phyloP scores from a whole-genome alignment of 1,140 invertebrate genomes.

The Brachionus manjavacas region DNA sequence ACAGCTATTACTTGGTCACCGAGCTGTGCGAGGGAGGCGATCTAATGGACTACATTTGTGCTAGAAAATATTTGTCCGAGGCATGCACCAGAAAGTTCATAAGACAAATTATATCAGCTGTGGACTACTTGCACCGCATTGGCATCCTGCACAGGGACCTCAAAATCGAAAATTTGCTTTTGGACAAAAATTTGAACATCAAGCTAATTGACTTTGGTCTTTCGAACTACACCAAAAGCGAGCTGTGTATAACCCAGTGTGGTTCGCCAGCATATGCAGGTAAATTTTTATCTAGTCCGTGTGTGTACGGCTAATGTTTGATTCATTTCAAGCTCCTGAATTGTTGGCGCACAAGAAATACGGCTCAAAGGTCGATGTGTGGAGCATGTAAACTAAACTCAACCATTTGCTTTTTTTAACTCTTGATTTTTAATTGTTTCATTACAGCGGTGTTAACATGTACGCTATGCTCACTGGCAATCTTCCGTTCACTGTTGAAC shows the following conservation, averaged over 20 bases:
- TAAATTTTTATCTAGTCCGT: not conserved
- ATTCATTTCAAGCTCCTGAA: constrained; percentile 49
- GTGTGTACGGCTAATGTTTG: too few species aligned
- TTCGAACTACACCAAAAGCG: constrained; percentile 48
- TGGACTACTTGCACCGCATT: constrained; percentile 53
- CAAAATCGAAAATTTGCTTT: constrained; percentile 54
- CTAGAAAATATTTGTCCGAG: constrained; percentile 50
- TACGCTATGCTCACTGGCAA: constrained; percentile 54
- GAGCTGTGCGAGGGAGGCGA: constrained; percentile 55
- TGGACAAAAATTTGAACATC: constrained; percentile 52
- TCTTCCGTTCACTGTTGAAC: constrained; percentile 55
- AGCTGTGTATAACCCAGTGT: constrained; percentile 52
- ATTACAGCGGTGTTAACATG: constrained; percentile 52
- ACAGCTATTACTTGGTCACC: constrained; percentile 56
- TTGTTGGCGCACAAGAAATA: constrained; percentile 52
- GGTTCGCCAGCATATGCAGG: constrained; percentile 53
- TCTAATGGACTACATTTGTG: constrained; percentile 54
- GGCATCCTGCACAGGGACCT: constrained; percentile 55
- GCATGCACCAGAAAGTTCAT: constrained; percentile 52
- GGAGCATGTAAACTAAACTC: constrained; percentile 54
- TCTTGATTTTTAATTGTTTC: not conserved
- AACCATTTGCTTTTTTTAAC: not conserved
- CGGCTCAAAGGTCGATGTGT: constrained; percentile 53
- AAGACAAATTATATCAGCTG: constrained; percentile 53
- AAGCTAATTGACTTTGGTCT: constrained; percentile 58